A percentile compares a stretch with the other conserved stretches of the same genome.
phyloP scores from a whole-genome alignment of 2,797 vertebrate genomes.

The Channa striata region DNA sequence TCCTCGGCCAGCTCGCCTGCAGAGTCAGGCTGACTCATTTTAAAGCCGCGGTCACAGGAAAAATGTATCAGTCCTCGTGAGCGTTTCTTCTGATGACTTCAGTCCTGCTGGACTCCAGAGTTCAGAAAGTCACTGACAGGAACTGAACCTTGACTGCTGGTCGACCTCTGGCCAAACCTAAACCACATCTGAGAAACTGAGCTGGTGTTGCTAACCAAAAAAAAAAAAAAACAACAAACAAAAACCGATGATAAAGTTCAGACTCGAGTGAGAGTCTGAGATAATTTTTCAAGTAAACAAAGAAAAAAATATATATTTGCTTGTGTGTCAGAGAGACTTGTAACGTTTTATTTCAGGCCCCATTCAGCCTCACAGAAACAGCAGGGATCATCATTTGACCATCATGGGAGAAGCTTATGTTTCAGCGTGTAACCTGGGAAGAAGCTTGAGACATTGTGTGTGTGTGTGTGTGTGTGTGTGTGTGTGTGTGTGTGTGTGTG shows the following conservation, averaged over 20 bases:
- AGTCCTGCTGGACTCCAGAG: background rate
- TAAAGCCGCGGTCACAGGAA: conserved; percentile 49
- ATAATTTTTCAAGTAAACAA: background rate
- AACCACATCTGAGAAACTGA: conserved; percentile 14
- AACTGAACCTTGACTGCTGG: conserved; percentile 54
- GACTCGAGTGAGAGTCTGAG: background rate
- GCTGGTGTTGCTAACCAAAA: background rate
- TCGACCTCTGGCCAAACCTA: conserved; percentile 37
- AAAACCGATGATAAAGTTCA: conserved; percentile 8
- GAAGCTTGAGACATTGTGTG: background rate
- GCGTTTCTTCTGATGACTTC: conserved; percentile 31
- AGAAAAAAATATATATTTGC: background rate
- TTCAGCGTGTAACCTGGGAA: background rate
- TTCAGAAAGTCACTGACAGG: conserved; percentile 56
- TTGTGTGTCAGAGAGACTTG: background rate
- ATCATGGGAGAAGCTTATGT: conserved; percentile 2
- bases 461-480: too few relatives aligned
- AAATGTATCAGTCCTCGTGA: conserved; percentile 64
- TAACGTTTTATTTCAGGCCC: background rate
- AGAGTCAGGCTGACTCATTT: conserved; percentile 62
- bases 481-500: too few relatives aligned
- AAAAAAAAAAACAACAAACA: background rate
- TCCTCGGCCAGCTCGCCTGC: conserved; percentile 40
- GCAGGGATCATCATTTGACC: background rate
- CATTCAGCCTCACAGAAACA: background rate